Evolutionary conservation across 1,140 invertebrate species (phyloP).

Genomic region (Brachionus rotundiformis): DNA sequence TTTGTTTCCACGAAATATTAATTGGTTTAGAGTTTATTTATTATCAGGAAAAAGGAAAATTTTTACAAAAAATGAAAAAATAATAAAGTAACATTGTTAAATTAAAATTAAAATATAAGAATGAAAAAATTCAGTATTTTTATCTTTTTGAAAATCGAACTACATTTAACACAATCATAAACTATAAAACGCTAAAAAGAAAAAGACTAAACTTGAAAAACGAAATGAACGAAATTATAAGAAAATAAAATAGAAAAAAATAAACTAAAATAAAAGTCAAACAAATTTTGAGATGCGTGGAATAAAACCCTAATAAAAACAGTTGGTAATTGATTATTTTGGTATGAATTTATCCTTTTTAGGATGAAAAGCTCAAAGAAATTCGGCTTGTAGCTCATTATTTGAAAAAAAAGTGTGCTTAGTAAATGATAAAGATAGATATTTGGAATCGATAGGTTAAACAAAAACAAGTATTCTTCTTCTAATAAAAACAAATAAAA

Average conservation of each 20-base stretch:
- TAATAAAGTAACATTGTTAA: too few relatives aligned
- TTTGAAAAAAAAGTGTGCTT: conserved; percentile 23
- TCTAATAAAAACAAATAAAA: conserved; percentile 38
- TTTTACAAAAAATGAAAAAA: too few relatives aligned
- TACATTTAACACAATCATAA: too few relatives aligned
- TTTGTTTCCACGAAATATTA: too few relatives aligned
- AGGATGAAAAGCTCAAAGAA: neutral
- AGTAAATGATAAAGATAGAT: conserved; percentile 2
- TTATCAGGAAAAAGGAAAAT: too few relatives aligned
- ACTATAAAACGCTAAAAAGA: too few relatives aligned
- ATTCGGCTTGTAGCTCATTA: conserved; percentile 25
- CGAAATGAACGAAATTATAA: neutral
- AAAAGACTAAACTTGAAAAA: neutral
- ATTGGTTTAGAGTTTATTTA: too few relatives aligned
- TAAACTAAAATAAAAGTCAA: neutral
- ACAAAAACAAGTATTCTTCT: neutral
- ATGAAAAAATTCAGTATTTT: too few relatives aligned
- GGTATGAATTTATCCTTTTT: conserved; percentile 1
- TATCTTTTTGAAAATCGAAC: too few relatives aligned
- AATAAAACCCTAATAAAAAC: neutral
- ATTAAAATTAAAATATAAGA: too few relatives aligned
- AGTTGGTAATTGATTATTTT: neutral
- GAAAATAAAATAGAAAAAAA: neutral
- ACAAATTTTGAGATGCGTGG: neutral
- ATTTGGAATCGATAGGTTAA: conserved; percentile 29